Base-by-base conservation (phyloP, 2,797 vertebrate genomes). In the Scyliorhinus canicula region DNA sequence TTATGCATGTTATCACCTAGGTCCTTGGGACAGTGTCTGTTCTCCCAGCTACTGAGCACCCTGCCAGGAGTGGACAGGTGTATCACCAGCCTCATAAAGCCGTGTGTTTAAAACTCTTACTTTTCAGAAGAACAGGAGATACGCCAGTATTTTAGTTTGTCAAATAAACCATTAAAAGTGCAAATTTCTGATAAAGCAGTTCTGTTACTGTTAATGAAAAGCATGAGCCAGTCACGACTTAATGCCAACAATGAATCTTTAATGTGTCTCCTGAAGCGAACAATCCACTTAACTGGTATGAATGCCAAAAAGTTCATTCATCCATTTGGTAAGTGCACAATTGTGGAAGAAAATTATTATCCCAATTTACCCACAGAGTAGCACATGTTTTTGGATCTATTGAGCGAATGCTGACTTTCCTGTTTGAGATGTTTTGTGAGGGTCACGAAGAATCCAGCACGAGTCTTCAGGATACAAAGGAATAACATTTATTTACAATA, bases 131-230 rank as follows among this genome's bases (percentile, higher is more conserved):
- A 63, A 60, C 55, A 63, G 86, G 3, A 21, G 35, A 60, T n/a
- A 60, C 0, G 55, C 6, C 86, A 8, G 86, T 40, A 28, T 35
- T 90, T 90, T 60, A 60, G n/a, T 57, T 26, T 82, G 6, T 90
- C 55, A 90, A 90, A 90, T 63, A 60, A 90, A 24, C 55, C 35
- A 90, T n/a, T 63, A 90, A 60, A 60, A 60, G 55, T 63, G 35
- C 86, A 86, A 52, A 60, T 90, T 60, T 63, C 86, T 60, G 55
- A 90, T 55, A 88, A 57, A 90, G 86, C 55, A 90, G 63, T 90
- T 63, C 19, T 90, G 55, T 60, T n/a, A n/a, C 55, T 90, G 55
- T n/a, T 57, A 90, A 90, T 24, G 86, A 60, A 90, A 90, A 90
- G 55, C 86, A 90, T n/a, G 31, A 90, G 86, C 55, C 35, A 60